phyloP scores from a whole-genome alignment of 2,888 invertebrate species.

The Embidobia sp. region DNA sequence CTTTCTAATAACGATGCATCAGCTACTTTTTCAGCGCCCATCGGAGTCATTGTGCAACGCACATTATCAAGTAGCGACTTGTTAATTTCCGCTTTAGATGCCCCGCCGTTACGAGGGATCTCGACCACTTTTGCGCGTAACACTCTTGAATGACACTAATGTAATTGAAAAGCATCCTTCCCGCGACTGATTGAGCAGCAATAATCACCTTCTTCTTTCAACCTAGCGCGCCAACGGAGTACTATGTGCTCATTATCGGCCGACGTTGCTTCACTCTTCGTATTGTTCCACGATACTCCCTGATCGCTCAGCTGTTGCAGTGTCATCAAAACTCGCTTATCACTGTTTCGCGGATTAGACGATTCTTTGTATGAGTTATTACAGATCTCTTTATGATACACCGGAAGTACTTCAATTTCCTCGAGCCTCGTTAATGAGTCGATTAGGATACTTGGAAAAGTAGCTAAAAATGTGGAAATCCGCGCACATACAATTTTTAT shows the following conservation, averaged over 20 bases:
- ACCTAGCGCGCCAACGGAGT: constrained; percentile 13
- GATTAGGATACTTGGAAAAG: too few relatives aligned
- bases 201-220: constrained; percentile 20
- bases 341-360: too few relatives aligned
- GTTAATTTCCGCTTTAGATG: constrained; percentile 63
- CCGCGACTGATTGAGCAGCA: constrained; percentile 44
- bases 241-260: constrained; percentile 24
- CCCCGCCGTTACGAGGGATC: constrained; percentile 47
- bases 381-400: too few relatives aligned
- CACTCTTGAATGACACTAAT: constrained; percentile 24
- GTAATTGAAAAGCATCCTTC: constrained; percentile 47
- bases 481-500: too few relatives aligned
- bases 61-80: constrained; percentile 48
- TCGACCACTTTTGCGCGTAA: too few relatives aligned
- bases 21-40: constrained; percentile 36
- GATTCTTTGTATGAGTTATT: too few relatives aligned
- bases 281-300: constrained; percentile 29
- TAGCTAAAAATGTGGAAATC: too few relatives aligned
- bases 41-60: constrained; percentile 51
- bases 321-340: too few relatives aligned
- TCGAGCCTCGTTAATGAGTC: too few relatives aligned
- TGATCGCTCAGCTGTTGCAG: too few relatives aligned
- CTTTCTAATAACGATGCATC: constrained; percentile 64
- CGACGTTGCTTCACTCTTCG: constrained; percentile 28
- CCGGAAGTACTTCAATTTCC: too few relatives aligned